Base-by-base conservation (phyloP, 2,888 invertebrate genomes). In the Biston stratarius region DNA sequence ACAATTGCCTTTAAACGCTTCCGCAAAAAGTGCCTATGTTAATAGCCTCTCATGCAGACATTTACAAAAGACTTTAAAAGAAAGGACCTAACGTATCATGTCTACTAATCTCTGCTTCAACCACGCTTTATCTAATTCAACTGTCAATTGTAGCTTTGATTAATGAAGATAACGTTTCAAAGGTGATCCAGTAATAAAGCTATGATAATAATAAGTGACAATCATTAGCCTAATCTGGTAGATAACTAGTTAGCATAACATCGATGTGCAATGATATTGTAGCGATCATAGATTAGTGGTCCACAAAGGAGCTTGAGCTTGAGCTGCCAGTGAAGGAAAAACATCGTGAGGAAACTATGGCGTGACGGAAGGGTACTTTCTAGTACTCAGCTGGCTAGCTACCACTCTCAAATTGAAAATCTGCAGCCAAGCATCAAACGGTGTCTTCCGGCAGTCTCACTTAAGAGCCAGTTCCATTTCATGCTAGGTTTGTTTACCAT, bases 121-220 rank as follows among this genome's bases (percentile, higher is more conserved):
- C 66, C 61, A 64, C 49, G 64, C 60, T 64, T 67, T 68, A 66
- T 65, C 63, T 69, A 70, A 73, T 71, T 66, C 52, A 64, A 58
- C 73, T 72, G 73, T 72, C 74, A 69, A 69, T 70, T 64, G 59
- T 60, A 61, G 6, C 40, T 67, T 67, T 74, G 74, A 74, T 73
- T 69, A 67, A 74, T 72, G 71, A 69, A 62, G 71, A 71, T 71
- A 73, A 64, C 49, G 67, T 49, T 53, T 60, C 62, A 63, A 59
- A 74, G 71, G 71, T 74, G 70, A 70, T 69, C 55, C 44, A 63
- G 63, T 69, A 71, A 70, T 69, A 69, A 67, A 53, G 68, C 69
- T 63, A 70, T 71, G 70, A 60, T 57, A 70, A 53, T 69, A 71
- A 68, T 60, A 68, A 72, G 64, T 61, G 67, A 64, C 69, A 66